Evolutionary conservation across 2,797 vertebrate genomes (phyloP).

Genomic region (Hyperoplus immaculatus): DNA sequence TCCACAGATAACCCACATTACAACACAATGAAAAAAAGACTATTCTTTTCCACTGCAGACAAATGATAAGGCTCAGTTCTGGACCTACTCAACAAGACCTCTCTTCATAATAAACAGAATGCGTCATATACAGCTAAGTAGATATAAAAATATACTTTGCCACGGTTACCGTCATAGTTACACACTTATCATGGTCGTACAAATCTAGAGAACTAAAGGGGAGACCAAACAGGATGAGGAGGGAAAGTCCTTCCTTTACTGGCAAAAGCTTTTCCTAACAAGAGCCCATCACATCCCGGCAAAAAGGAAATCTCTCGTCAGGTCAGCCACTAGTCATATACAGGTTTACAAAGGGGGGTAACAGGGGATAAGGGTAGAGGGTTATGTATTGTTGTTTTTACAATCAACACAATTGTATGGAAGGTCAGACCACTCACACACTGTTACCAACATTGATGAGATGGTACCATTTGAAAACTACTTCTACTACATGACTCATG

Average conservation of each 20-base stretch:
- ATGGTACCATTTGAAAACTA: neutral
- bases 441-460: neutral
- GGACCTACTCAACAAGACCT: neutral
- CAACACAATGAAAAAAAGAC: neutral
- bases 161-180: neutral
- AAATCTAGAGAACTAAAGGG: conserved; percentile 16
- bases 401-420: conserved; percentile 19
- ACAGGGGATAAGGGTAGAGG: neutral
- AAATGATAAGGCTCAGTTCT: neutral
- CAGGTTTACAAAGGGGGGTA: conserved; percentile 39
- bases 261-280: conserved; percentile 48
- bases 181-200: conserved; percentile 23
- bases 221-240: conserved; percentile 77
- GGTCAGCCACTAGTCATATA: conserved; percentile 46
- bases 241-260: conserved; percentile 74
- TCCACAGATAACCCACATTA: neutral
- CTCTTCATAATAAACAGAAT: neutral
- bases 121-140: neutral
- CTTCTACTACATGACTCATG: neutral
- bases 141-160: neutral
- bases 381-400: conserved; percentile 7
- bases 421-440: conserved; percentile 18
- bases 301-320: conserved; percentile 65
- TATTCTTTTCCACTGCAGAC: neutral
- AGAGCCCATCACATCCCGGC: conserved; percentile 63